These are phyloP conservation scores for Oreocharis arfaki DNA, from an alignment of 2,113 vertebrate genomes.

Conservation along the genomic window DNA sequence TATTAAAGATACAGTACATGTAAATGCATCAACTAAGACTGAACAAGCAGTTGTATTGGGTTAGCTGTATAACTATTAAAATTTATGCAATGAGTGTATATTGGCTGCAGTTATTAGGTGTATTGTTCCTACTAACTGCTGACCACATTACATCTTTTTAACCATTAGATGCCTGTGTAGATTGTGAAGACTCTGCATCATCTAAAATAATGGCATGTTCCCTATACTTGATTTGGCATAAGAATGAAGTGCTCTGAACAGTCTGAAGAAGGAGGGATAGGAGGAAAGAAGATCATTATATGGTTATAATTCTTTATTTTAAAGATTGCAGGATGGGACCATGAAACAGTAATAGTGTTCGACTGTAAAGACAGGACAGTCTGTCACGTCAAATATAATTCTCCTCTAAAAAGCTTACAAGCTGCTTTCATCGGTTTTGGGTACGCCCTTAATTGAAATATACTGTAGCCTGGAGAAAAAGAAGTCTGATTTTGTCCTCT, in stretches of 20 bases:
- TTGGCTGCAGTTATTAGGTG: background rate
- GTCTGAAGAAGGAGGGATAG: background rate
- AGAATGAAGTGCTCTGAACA: background rate
- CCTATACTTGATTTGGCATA: background rate
- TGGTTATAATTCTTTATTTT: background rate
- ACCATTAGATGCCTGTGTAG: background rate
- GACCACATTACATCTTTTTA: background rate
- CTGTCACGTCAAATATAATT: accelerated
- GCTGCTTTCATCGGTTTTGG: background rate
- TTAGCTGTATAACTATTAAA: background rate
- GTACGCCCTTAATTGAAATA: background rate
- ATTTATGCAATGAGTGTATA: background rate
- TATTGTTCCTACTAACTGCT: background rate
- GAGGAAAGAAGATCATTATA: background rate
- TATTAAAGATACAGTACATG: background rate
- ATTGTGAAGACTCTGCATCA: background rate
- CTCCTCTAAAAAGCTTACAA: background rate
- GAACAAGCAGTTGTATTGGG: background rate
- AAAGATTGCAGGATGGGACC: background rate
- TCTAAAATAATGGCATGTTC: background rate
- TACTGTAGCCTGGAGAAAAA: background rate
- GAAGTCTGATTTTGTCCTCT: background rate
- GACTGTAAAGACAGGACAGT: background rate
- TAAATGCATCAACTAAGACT: background rate
- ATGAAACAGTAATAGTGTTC: background rate